phyloP scores from a whole-genome alignment of 2,113 vertebrate genomes.

The Toxotes chatareus region DNA sequence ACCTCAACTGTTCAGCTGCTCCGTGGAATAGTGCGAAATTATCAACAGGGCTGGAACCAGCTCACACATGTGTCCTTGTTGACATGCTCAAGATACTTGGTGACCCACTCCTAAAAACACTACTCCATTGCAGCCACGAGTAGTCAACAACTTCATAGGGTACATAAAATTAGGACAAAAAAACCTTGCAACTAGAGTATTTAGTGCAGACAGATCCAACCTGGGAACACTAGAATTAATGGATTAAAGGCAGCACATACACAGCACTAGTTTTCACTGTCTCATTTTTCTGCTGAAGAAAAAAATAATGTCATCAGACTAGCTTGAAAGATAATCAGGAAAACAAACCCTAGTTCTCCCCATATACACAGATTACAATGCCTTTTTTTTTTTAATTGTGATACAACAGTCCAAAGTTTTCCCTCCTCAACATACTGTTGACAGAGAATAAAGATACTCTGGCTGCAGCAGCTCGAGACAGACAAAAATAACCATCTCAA shows the following conservation, averaged over 20 bases:
- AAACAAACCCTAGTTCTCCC: no score
- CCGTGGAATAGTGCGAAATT: not conserved
- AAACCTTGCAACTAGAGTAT: no score
- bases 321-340: no score
- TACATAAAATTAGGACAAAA: not conserved
- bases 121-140: not conserved
- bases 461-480: not conserved
- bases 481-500: slow-evolving; percentile 32
- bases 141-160: not conserved
- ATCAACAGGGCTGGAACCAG: not conserved
- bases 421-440: not conserved
- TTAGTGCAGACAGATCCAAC: no score
- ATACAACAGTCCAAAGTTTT: not conserved
- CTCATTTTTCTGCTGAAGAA: no score
- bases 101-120: not conserved
- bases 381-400: no score
- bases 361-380: no score
- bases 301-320: no score
- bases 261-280: no score
- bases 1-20: not conserved
- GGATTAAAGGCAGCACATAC: no score
- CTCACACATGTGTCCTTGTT: not conserved
- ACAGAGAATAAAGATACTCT: slow-evolving; percentile 7
- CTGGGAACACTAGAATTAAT: no score
- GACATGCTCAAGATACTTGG: not conserved